phyloP scores from a whole-genome alignment of 2,888 invertebrate species.

The Aethes cnicana region DNA sequence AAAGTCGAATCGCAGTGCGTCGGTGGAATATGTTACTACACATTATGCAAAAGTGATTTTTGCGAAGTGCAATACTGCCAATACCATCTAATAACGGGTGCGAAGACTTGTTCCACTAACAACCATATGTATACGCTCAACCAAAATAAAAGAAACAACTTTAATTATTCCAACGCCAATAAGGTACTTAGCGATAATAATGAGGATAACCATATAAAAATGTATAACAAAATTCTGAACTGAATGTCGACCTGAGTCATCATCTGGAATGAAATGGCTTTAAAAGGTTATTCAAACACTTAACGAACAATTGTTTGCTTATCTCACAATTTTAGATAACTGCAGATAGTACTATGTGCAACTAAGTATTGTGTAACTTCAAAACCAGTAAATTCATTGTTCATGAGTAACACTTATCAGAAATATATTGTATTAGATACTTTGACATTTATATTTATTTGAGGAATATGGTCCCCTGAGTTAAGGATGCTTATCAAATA shows the following conservation, averaged over 20 bases:
- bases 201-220: constrained; percentile 46
- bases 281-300: too few relatives aligned
- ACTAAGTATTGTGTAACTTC: neutral
- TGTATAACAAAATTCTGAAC: constrained; percentile 43
- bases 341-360: neutral
- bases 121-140: constrained; percentile 34
- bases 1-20: constrained; percentile 52
- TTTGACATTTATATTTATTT: neutral
- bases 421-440: neutral
- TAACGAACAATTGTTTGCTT: constrained; percentile 6
- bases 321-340: constrained; percentile 18
- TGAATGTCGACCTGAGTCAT: neutral
- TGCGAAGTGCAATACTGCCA: constrained; percentile 51
- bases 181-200: constrained; percentile 36
- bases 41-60: constrained; percentile 43
- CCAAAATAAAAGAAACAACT: constrained; percentile 36
- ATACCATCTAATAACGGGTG: constrained; percentile 50
- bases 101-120: constrained; percentile 44
- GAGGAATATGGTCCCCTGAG: constrained; percentile 24
- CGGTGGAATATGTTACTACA: constrained; percentile 56
- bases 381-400: neutral
- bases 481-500: too few relatives aligned
- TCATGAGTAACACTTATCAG: too few relatives aligned
- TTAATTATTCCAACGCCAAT: constrained; percentile 22
- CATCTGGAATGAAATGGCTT: too few relatives aligned